Evolutionary conservation across 2,888 invertebrate species (phyloP), one percentile per base, ranked within the genome.

Genomic region (Polydrusus tereticollis): DNA sequence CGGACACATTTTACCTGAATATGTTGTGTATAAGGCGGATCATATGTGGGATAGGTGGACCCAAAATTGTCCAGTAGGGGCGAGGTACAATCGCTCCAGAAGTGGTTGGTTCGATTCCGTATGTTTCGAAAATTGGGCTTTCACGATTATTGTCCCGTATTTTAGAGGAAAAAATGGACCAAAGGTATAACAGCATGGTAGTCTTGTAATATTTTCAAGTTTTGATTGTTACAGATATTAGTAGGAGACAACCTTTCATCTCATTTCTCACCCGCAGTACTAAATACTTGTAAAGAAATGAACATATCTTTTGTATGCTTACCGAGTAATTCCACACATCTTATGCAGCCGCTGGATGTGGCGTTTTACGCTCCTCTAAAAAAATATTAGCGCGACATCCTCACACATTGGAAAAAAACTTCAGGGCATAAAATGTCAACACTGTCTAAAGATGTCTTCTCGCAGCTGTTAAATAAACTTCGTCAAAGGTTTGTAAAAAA

Each of bases 1-100:
- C n/a, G n/a, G n/a, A n/a, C n/a, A n/a, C n/a, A 23, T 83, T 1
- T 73, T 85, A 16, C 84, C 85, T 4, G 77, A 79, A 16, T 86
- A 85, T 43, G 82, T 86, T 2, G n/a, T n/a, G n/a, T n/a, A n/a
- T n/a, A n/a, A n/a, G n/a, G n/a, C n/a, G n/a, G n/a, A n/a, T n/a
- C n/a, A 82, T 84, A 0, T 86, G 5, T 84, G 81, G 75, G 73
- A 80, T 38, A 78, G 81, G 6, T 87, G 86, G 86, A 80, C 77
- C 8, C 76, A 77, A 75, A 80, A 81, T 52, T 86, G 86, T 8
- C 85, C 84, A 14, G 20, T 57, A n/a, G 76, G 80, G 45, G 55
- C 80, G 70, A 43, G 72, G 6, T 87, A 85, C 74, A 85, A 84
- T 74, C 29, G 83, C 0, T 79, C 82, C 1, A 74, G 73, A 62